Base-by-base conservation (phyloP, 1,140 invertebrate species). In the Temnothorax longispinosus region DNA sequence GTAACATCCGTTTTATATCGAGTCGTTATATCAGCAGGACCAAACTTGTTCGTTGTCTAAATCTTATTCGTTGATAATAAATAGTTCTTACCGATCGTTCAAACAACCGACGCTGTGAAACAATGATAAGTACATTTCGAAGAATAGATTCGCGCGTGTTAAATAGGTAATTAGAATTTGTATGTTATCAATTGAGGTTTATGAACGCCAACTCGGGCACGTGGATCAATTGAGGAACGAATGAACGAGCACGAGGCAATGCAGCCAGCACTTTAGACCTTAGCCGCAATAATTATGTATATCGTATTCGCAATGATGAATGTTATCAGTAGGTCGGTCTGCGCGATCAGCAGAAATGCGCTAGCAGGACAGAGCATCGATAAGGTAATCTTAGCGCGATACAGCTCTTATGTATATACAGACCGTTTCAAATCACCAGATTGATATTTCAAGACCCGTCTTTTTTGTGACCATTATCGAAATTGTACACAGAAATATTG, bases 1-100 rank as follows among this genome's bases (percentile, higher is more conserved):
- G 13, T 27, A 60, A 67, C 11, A 86, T 82, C 50, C 18, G 8
- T 50, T 13, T 80, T 67, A 62, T 35, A 35, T 60, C 13, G 13
- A 18, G 35, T 3, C 8, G 38, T 65, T 75, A 11, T 3, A 56
- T 41, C 35, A 58, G 21, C 21, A 75, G 21, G 44, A 38, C 1
- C n/a, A 56, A 72, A 54, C 18, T 54, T 54, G 4, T 38, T 72
- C n/a, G 27, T 41, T 27, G 27, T 27, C 27, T 78, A 13, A 35
- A n/a, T 52, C 13, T 38, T 80, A 41, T 67, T 52, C 13, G n/a
- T 67, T 38, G 54, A 78, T 47, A 58, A 47, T 35, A 78, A 78
- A 67, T 27, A 71, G 32, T 54, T 54, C 8, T 21, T 41, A 27
- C 13, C 7, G 11, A 27, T 38, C 21, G 11, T 50, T 69, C n/a